These are phyloP conservation scores for Salpingus planirostris DNA, from an alignment of 2,888 invertebrate genomes.

Conservation along the genomic window DNA sequence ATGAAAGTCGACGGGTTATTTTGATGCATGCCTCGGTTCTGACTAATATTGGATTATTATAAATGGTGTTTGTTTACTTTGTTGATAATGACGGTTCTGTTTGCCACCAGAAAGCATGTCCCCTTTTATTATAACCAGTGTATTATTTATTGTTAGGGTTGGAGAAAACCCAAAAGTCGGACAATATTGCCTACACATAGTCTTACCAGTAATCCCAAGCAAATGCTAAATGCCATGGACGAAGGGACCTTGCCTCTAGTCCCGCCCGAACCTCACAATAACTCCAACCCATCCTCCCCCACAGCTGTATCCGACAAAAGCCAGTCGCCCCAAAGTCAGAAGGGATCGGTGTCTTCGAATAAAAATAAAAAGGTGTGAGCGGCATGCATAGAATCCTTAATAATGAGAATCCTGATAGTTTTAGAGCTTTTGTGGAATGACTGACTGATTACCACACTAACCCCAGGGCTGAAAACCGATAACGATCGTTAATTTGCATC, in stretches of 20 bases:
- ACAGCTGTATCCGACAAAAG: conserved; percentile 46
- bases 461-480: too few relatives aligned
- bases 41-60: too few relatives aligned
- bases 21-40: too few relatives aligned
- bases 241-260: conserved; percentile 39
- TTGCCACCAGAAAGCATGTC: conserved; percentile 2
- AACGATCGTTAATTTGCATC: too few relatives aligned
- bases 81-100: neutral
- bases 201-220: conserved; percentile 46
- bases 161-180: conserved; percentile 71
- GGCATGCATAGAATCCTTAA: conserved; percentile 31
- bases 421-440: conserved; percentile 5
- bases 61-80: too few relatives aligned
- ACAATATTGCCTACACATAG: conserved; percentile 60
- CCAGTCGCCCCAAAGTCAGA: conserved; percentile 44
- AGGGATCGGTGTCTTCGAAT: conserved; percentile 46
- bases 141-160: conserved; percentile 50
- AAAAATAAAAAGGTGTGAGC: conserved; percentile 45
- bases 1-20: neutral
- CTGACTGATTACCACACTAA: too few relatives aligned
- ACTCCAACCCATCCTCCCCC: conserved; percentile 42
- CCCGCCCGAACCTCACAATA: conserved; percentile 33
- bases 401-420: too few relatives aligned
- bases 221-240: conserved; percentile 42
- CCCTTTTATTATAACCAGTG: conserved; percentile 7